Percentiles rank a stretch among this genome's conserved stretches.
Conservation (phyloP, 2,113 vertebrate species). For the Argyrosomus japonicus region DNA sequence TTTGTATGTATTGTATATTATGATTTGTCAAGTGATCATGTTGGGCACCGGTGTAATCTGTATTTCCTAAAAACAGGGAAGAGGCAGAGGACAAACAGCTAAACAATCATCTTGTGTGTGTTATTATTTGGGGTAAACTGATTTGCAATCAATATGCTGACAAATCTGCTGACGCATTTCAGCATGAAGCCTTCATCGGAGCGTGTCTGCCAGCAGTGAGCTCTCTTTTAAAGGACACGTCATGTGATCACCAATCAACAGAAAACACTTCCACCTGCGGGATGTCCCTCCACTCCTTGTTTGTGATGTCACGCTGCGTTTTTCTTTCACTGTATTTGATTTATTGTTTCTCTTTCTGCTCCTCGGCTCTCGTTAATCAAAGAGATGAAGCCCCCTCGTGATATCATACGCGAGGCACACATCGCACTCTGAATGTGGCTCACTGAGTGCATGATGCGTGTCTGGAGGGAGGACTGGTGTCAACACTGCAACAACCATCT, state of each 20-base stretch:
- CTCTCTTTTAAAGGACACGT: neutral
- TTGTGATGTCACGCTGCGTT: neutral
- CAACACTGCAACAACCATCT: slow-evolving; percentile 58
- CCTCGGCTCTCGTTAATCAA: neutral
- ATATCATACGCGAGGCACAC: neutral
- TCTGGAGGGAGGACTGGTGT: slow-evolving; percentile 58
- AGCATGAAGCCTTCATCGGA: neutral
- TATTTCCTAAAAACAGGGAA: neutral
- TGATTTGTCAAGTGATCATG: neutral
- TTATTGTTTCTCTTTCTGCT: neutral
- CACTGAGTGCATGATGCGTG: slow-evolving; percentile 34
- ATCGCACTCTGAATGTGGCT: slow-evolving; percentile 31
- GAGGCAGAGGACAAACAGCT: neutral
- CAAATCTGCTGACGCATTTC: neutral
- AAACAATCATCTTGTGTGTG: neutral
- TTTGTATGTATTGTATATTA: neutral
- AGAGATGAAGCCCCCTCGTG: neutral
- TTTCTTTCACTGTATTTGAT: neutral
- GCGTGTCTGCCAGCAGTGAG: neutral
- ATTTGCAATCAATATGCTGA: neutral
- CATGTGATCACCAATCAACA: neutral
- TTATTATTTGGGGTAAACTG: neutral
- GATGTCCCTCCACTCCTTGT: neutral
- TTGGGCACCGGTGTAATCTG: neutral
- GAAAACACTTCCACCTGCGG: neutral